phyloP scores from a whole-genome alignment of 2,113 vertebrate genomes.

The Clarias magur region DNA sequence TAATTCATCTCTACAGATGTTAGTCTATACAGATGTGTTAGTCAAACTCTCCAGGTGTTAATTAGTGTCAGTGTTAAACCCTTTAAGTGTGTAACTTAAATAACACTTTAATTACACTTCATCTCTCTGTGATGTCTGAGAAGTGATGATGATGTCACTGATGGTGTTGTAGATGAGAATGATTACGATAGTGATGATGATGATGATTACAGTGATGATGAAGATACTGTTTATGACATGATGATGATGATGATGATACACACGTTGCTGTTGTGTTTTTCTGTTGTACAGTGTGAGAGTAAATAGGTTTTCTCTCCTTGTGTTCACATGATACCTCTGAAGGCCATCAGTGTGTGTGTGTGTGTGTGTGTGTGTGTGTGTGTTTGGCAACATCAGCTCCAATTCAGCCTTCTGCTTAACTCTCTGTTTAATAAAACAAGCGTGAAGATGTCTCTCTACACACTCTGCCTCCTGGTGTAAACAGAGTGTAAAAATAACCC shows the following conservation, averaged over 20 bases:
- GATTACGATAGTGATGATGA: background rate
- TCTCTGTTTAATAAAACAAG: constrained; percentile 2
- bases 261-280: background rate
- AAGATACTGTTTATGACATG: background rate
- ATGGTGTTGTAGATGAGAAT: background rate
- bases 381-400: background rate
- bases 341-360: background rate
- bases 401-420: constrained; percentile 11
- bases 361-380: no score
- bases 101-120: background rate
- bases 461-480: background rate
- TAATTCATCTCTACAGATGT: no score
- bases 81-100: background rate
- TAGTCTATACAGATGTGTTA: no score
- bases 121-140: background rate
- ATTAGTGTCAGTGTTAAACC: background rate
- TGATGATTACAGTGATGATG: background rate
- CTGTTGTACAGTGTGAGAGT: background rate
- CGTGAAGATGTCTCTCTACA: background rate
- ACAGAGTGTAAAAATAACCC: background rate
- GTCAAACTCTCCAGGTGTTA: background rate
- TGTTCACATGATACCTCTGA: background rate
- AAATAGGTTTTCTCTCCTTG: background rate
- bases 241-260: background rate
- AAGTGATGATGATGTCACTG: background rate